A percentile compares a stretch with the other conserved stretches of the same genome.
phyloP scores from a whole-genome alignment of 53 echinoderm and acorn worm species.

The Holothuria leucospilota region DNA sequence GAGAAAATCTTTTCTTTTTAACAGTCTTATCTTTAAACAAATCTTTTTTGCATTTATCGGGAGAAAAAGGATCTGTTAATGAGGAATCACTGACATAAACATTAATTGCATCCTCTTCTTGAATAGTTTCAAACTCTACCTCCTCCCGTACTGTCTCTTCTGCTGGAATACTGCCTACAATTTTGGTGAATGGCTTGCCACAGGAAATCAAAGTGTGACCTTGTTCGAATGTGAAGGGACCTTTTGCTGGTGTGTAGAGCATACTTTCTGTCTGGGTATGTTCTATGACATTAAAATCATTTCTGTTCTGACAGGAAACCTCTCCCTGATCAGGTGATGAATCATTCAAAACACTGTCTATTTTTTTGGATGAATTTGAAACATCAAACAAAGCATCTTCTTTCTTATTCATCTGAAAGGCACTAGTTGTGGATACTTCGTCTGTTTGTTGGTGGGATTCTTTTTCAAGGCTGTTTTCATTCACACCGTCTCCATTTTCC shows the following conservation, averaged over 20 bases:
- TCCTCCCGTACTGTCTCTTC: not conserved
- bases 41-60: slow-evolving; percentile 40
- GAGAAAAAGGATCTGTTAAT: not conserved
- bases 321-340: not conserved
- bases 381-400: too few species aligned
- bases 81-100: slow-evolving; percentile 39
- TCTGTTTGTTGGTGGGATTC: too few species aligned
- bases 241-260: slow-evolving; percentile 20
- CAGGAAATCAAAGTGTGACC: slow-evolving; percentile 31
- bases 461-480: not conserved
- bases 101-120: not conserved
- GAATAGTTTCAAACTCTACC: not conserved
- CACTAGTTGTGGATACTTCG: too few species aligned
- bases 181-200: slow-evolving; percentile 45
- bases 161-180: slow-evolving; percentile 13
- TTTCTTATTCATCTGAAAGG: too few species aligned
- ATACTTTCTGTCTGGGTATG: too few species aligned
- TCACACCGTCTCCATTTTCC: not conserved
- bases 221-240: not conserved
- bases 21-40: not conserved
- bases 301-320: not conserved
- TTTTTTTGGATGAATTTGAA: too few species aligned
- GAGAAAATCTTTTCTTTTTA: not conserved
- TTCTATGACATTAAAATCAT: not conserved
- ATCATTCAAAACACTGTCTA: too few species aligned